Base-by-base conservation (phyloP, 2,113 vertebrate species). In the Tragelaphus scriptus region DNA sequence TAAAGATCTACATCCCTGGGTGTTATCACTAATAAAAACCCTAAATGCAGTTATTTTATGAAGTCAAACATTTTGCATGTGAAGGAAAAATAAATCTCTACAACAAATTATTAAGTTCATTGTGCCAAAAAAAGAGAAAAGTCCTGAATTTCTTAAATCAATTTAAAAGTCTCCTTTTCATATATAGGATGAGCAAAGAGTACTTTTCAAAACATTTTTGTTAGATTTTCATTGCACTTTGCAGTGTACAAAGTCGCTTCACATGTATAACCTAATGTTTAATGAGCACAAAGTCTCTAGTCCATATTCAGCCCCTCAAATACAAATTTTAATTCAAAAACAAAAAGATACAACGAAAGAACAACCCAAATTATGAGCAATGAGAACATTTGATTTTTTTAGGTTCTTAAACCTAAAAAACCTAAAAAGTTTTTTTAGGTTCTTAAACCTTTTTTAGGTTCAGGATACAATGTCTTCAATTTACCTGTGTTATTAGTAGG, bases 81-180 rank as follows among this genome's bases (percentile, higher is more conserved):
- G 55, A 91, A 94, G 56, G 59, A 97, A 96, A 97, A 97, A 86
- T 44, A 95, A 96, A 95, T 82, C 32, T 53, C 95, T 95, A 28
- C 2, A 14, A 88, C 94, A 88, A 90, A 90, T 97, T 94, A 97
- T 89, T 95, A 96, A 97, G 75, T 89, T 94, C 30, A 91, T 6
- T 93, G 32, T 36, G 23, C 17, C 8, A 85, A 58, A 79, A n/a
- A 75, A 58, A 53, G 6, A 65, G 26, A 56, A 32, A 94, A 51
- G 8, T 61, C 71, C 90, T 92, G 12, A n/a, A 87, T 95, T 97
- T 95, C 51, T 96, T 84, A 56, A 63, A 55, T 16, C 47, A 53
- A 65, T 94, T 87, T 95, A 85, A 90, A 85, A 96, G 49, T 53
- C 30, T 85, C 51, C 55, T 94, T 96, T 97, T 91, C 44, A 93